phyloP scores from a whole-genome alignment of 1,140 invertebrate genomes.

The Heliothis virescens region DNA sequence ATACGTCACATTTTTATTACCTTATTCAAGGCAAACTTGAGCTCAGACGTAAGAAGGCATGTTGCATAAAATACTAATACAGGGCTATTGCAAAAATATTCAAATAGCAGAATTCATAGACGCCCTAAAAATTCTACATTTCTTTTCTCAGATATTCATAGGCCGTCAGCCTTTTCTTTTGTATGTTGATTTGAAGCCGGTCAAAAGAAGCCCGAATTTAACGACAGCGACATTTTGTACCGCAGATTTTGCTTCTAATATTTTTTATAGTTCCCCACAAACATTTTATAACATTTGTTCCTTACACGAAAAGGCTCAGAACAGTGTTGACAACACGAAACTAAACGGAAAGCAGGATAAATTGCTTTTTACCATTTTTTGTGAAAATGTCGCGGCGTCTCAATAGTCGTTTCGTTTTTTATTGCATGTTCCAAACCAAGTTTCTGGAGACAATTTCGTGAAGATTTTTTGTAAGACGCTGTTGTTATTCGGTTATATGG shows the following conservation, averaged over 20 bases:
- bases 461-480: too few species aligned
- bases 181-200: not conserved
- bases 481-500: too few species aligned
- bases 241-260: not conserved
- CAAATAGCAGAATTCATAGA: too few species aligned
- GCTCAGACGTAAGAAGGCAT: too few species aligned
- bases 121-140: too few species aligned
- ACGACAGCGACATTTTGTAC: not conserved
- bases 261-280: not conserved
- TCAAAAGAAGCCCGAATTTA: not conserved
- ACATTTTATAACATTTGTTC: not conserved
- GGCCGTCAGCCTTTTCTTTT: not conserved
- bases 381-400: not conserved
- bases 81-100: too few species aligned
- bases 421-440: not conserved
- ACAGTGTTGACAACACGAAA: not conserved
- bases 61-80: too few species aligned
- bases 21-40: too few species aligned
- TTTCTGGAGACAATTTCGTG: not conserved
- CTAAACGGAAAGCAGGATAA: not conserved
- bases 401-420: not conserved
- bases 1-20: too few species aligned
- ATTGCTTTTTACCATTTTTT: not conserved
- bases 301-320: not conserved
- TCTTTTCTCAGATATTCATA: slow-evolving; percentile 1